Conservation (phyloP, 2,888 invertebrate species). For the Pterostichus niger region DNA sequence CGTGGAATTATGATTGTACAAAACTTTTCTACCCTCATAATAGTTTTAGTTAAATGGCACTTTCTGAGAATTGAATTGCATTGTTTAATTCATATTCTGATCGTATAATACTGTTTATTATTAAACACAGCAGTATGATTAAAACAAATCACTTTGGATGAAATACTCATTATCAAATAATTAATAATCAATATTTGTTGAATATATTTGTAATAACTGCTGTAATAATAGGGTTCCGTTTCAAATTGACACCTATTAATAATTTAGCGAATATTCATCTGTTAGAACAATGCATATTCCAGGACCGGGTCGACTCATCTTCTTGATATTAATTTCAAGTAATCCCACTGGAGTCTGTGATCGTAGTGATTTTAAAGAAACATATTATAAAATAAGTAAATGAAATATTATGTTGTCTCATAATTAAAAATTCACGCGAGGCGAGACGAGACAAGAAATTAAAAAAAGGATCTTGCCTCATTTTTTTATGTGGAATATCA, state of each 20-base stretch:
- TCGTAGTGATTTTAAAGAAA: too few species aligned
- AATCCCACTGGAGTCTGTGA: too few species aligned
- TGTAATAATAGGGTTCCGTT: constrained; percentile 34
- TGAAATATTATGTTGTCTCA: too few species aligned
- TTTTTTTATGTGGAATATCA: too few species aligned
- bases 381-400: too few species aligned
- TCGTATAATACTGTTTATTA: constrained; percentile 25
- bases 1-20: constrained; percentile 5
- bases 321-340: neutral
- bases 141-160: constrained; percentile 43
- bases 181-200: constrained; percentile 41
- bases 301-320: neutral
- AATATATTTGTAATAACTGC: constrained; percentile 45
- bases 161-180: constrained; percentile 52
- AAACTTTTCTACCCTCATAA: constrained; percentile 16
- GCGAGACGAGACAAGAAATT: too few species aligned
- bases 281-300: constrained; percentile 21
- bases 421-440: too few species aligned
- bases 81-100: neutral
- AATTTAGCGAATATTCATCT: constrained; percentile 22
- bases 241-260: constrained; percentile 50
- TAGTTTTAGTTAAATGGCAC: constrained; percentile 24
- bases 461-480: too few species aligned
- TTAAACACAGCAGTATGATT: constrained; percentile 17
- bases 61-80: constrained; percentile 12